A percentile compares a stretch with the other conserved stretches of the same genome.
These are phyloP conservation scores for Parus major DNA, from an alignment of 2,113 vertebrate genomes.

Conservation along the genomic window DNA sequence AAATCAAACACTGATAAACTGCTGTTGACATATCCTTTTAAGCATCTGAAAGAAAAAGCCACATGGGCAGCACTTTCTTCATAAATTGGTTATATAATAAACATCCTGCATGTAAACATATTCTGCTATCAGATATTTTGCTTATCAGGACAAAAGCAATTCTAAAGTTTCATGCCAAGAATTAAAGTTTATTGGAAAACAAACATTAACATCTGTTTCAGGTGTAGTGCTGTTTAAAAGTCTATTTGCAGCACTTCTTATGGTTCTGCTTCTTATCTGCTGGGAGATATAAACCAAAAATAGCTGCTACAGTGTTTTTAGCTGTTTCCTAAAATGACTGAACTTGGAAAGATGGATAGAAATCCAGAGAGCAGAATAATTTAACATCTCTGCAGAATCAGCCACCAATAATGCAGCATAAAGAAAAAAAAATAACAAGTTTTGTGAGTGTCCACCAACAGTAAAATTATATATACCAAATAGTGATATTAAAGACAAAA, in stretches of 20 bases:
- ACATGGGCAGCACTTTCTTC: not conserved
- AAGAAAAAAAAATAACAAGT: not conserved
- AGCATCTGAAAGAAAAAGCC: slow-evolving; percentile 79
- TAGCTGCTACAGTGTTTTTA: not conserved
- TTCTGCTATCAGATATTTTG: not conserved
- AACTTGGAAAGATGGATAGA: not conserved
- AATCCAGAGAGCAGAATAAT: not conserved
- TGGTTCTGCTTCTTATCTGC: not conserved
- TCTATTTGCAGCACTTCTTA: not conserved
- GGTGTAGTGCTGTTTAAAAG: not conserved
- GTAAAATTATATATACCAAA: not conserved
- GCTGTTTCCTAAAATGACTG: not conserved
- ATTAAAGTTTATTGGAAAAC: not conserved
- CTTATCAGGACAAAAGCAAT: not conserved
- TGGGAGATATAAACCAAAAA: not conserved
- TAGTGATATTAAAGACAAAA: not conserved
- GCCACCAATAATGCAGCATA: not conserved
- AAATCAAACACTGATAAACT: slow-evolving; percentile 94
- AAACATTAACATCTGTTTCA: not conserved
- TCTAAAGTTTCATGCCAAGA: not conserved
- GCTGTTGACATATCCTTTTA: slow-evolving; percentile 95
- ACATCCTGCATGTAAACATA: not conserved
- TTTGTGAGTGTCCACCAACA: not conserved
- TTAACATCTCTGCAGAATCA: not conserved
- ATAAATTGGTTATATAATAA: not conserved